Percentiles rank a stretch among this genome's conserved stretches.
phyloP scores from a whole-genome alignment of 2,888 invertebrate species.

The Eupithecia subfuscata region DNA sequence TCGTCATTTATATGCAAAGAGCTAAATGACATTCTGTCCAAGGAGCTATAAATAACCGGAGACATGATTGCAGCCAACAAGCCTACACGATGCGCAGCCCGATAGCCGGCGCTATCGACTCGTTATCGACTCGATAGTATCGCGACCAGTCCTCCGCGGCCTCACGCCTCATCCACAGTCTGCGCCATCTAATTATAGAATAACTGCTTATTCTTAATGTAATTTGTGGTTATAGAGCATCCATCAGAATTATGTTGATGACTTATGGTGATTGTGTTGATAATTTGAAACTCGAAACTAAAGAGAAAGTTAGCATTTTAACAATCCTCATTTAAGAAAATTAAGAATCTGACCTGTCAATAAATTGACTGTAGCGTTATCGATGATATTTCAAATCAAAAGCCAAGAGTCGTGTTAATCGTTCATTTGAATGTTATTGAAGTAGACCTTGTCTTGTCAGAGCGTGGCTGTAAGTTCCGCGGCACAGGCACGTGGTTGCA shows the following conservation, averaged over 20 bases:
- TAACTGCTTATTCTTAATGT: conserved; percentile 2
- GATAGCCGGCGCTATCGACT: conserved; percentile 9
- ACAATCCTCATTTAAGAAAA: conserved; percentile 10
- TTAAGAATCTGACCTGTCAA: not conserved
- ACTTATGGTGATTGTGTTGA: conserved; percentile 15
- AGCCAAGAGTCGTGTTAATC: not conserved
- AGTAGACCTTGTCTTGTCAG: conserved; percentile 5
- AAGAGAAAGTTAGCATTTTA: conserved; percentile 8
- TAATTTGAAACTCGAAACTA: conserved; percentile 3
- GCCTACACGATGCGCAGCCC: conserved; percentile 5
- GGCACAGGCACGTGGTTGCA: conserved; percentile 10
- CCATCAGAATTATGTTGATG: conserved; percentile 10
- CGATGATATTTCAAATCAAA: not conserved
- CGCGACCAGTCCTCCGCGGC: conserved; percentile 4
- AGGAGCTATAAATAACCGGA: conserved; percentile 17
- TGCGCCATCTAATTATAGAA: not conserved
- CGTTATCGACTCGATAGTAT: conserved; percentile 16
- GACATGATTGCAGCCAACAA: conserved; percentile 15
- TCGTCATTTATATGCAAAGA: not conserved
- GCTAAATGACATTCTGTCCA: not conserved
- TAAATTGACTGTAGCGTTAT: not conserved
- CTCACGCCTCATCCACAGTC: not conserved
- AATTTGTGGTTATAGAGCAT: conserved; percentile 4
- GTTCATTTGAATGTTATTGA: conserved; percentile 2
- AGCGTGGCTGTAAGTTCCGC: not conserved